A percentile compares a stretch with the other conserved stretches of the same genome.
phyloP scores from a whole-genome alignment of 2,797 vertebrate species.

The Pseudomugil tenellus region DNA sequence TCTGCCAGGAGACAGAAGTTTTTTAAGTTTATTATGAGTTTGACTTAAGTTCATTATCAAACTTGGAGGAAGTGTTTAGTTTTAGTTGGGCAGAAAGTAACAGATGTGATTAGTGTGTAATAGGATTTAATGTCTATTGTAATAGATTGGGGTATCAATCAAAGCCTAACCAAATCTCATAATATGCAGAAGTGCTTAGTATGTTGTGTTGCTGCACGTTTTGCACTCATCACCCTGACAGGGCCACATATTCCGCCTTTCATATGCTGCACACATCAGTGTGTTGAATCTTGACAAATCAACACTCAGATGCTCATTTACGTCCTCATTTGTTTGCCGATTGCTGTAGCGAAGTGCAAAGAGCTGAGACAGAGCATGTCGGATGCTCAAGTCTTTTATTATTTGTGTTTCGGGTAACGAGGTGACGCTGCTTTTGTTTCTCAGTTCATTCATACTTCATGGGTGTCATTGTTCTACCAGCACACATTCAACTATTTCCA shows the following conservation, averaged over 20 bases:
- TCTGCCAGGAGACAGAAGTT: slow-evolving; percentile 14
- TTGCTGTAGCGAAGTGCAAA: not conserved
- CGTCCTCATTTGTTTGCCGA: slow-evolving; percentile 21
- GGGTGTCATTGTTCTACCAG: slow-evolving; percentile 15
- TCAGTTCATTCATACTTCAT: slow-evolving; percentile 28
- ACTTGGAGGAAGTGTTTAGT: not conserved
- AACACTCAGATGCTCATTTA: slow-evolving; percentile 24
- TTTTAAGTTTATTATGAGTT: slow-evolving; percentile 11
- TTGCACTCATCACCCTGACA: slow-evolving; percentile 18
- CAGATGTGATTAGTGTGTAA: not conserved
- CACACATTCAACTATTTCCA: not conserved
- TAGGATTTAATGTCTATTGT: not conserved
- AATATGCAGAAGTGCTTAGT: not conserved
- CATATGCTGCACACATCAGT: slow-evolving; percentile 9
- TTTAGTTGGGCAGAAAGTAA: not conserved
- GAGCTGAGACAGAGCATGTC: not conserved
- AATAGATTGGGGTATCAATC: slow-evolving; percentile 1
- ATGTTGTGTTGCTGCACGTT: not conserved
- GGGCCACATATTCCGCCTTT: slow-evolving; percentile 15
- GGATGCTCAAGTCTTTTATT: slow-evolving; percentile 12
- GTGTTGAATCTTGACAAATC: slow-evolving; percentile 48
- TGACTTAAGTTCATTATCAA: slow-evolving; percentile 1
- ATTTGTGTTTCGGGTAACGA: slow-evolving; percentile 21
- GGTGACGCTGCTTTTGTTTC: slow-evolving; percentile 15
- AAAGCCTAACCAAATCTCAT: not conserved